Conservation (phyloP, 2,797 vertebrate species). For the Brachyrhaphis roseni region DNA sequence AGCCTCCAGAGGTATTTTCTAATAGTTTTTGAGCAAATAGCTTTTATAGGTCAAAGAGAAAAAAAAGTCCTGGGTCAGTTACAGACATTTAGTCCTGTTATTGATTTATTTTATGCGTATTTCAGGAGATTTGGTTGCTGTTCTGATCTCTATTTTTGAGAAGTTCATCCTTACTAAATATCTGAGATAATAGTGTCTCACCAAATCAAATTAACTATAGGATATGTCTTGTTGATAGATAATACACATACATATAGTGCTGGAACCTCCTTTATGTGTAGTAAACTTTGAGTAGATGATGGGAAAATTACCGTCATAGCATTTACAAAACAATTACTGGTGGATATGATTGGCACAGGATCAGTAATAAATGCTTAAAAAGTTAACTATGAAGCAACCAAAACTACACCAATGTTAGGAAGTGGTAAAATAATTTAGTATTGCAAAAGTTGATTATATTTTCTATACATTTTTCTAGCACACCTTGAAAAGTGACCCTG, state of each 20-base stretch:
- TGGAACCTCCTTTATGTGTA: neutral
- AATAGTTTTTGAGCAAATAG: neutral
- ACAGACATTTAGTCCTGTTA: neutral
- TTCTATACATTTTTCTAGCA: constrained; percentile 66
- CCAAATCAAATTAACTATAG: neutral
- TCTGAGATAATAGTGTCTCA: neutral
- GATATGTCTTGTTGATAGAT: neutral
- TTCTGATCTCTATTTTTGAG: neutral
- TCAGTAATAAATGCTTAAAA: neutral
- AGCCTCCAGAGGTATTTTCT: constrained; percentile 88
- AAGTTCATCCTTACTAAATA: neutral
- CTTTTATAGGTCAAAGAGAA: neutral
- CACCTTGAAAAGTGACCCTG: constrained; percentile 87
- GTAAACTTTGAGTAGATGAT: neutral
- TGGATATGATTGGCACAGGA: neutral
- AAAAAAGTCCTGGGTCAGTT: neutral
- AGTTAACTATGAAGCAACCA: neutral
- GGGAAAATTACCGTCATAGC: neutral
- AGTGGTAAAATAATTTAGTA: neutral
- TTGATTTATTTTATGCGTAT: neutral
- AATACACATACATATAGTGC: neutral
- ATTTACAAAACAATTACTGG: neutral
- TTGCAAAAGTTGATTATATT: neutral
- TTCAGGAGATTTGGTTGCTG: neutral
- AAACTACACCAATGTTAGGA: neutral